Base-by-base conservation (phyloP, 2,888 invertebrate species). In the Aricia artaxerxes region DNA sequence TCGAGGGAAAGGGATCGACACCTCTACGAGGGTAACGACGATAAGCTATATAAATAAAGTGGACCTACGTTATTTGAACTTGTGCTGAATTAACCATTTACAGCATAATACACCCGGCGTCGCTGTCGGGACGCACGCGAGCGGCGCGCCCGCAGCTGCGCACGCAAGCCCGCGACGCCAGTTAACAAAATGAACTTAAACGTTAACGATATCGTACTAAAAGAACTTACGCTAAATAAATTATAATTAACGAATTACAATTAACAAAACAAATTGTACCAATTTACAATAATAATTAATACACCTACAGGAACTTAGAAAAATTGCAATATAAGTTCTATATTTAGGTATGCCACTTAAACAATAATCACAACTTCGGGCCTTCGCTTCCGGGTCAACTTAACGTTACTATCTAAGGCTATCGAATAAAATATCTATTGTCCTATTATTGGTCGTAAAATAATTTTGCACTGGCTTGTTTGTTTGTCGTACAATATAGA, bases 271-370 rank as follows among this genome's bases (percentile, higher is more conserved):
- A 92, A 92, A 92, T 92, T 93, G 92, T 94, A 94, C 92, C 92
- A 89, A 92, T 92, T 92, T 92, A 92, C 91, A 93, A 91, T 93
- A 75, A 75, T 75, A 92, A 91, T 91, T 88, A 92, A 93, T 93
- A 94, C 89, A 91, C 90, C 94, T 94, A 94, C 93, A 94, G 94
- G 94, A 94, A 94, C 94, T 92, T 94, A 94, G 93, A 90, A 93
- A 91, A 94, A 93, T 94, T 94, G 94, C 94, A 94, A 92, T 93
- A 91, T 90, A 92, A 92, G 92, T 93, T 93, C 92, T 93, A 94
- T 92, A 92, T 91, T 92, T 93, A 94, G 92, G 88, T 94, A 94
- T 94, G 94, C 94, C 94, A 94, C 94, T 93, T 92, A 92, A 91
- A 87, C 88, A 86, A 88, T 86, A 88, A 87, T 86, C 86, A 88